Conservation (phyloP, 2,113 vertebrate genomes). For the Probosciger aterrimus region DNA sequence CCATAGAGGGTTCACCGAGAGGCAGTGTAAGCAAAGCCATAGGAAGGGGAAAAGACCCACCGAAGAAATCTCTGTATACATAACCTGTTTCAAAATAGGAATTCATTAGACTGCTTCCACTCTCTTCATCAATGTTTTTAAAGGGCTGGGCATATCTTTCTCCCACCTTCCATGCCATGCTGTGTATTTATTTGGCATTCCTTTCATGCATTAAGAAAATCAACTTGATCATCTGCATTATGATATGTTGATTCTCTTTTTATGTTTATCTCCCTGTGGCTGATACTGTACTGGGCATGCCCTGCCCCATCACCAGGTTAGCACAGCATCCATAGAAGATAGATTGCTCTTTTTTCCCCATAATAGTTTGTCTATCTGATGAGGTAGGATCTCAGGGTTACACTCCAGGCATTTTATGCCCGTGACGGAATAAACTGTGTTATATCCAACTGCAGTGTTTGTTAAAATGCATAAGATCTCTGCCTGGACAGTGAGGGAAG, state of each 20-base stretch:
- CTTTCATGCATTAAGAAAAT: not conserved
- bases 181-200: not conserved
- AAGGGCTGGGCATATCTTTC: not conserved
- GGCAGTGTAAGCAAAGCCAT: not conserved
- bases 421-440: not conserved
- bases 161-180: fast-evolving
- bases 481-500: not conserved
- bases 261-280: fast-evolving
- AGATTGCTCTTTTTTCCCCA: fast-evolving
- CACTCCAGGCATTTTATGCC: not conserved
- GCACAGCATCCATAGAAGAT: not conserved
- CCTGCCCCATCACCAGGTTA: not conserved
- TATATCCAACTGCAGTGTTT: not conserved
- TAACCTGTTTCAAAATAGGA: not conserved
- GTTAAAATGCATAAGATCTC: not conserved
- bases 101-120: not conserved
- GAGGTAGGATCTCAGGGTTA: not conserved
- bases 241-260: fast-evolving
- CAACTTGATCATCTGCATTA: fast-evolving
- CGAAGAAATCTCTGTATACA: not conserved
- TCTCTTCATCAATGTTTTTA: not conserved
- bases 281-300: not conserved
- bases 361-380: not conserved
- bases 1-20: not conserved
- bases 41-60: not conserved